Evolutionary conservation across 2,888 invertebrate species (phyloP), one percentile per base, ranked within the genome.

Genomic region (Eremobia ochroleuca): DNA sequence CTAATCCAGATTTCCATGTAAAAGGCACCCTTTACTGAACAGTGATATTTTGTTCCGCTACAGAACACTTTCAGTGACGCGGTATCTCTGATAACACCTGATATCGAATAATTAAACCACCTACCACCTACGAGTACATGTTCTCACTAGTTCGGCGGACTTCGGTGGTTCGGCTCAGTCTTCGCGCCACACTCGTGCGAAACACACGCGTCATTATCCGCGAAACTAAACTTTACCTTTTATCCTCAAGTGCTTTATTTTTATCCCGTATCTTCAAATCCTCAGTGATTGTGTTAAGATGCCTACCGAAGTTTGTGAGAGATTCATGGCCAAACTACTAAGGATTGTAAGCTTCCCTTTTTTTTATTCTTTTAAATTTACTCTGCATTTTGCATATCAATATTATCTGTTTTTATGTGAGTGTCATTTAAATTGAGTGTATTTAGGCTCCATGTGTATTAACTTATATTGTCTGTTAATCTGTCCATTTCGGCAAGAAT

Each of bases 251-350:
- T 83, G 67, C 40, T 73, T 83, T 85, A 83, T 85, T 73, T 78
- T 74, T 59, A 69, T 74, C 61, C 46, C 28, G 31, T 68, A 76
- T 79, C 73, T 88, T 66, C 83, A 71, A 83, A 73, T 79, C 73
- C 88, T 46, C 79, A 79, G 85, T 86, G 87, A 67, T 73, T 73
- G 81, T 81, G 82, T 76, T 86, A 88, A 88, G 62, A 95, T 95
- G 95, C 95, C 95, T 82, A 93, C 95, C 40, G 91, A 93, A 74
- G 92, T 91, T 28, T 90, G 93, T 77, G 95, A 94, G 83, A 94
- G 92, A 86, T 92, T 95, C 84, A 83, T 94, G 80, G 88, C 92
- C 34, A 94, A 91, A 84, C 73, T 94, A 68, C 88, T 91, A 46
- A 90, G 86, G 77, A 86, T 94, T 84, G 95, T 95, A 75, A 95